A percentile compares a stretch with the other conserved stretches of the same genome.
phyloP scores from a whole-genome alignment of 2,797 vertebrate genomes.

The Monodelphis domestica region DNA sequence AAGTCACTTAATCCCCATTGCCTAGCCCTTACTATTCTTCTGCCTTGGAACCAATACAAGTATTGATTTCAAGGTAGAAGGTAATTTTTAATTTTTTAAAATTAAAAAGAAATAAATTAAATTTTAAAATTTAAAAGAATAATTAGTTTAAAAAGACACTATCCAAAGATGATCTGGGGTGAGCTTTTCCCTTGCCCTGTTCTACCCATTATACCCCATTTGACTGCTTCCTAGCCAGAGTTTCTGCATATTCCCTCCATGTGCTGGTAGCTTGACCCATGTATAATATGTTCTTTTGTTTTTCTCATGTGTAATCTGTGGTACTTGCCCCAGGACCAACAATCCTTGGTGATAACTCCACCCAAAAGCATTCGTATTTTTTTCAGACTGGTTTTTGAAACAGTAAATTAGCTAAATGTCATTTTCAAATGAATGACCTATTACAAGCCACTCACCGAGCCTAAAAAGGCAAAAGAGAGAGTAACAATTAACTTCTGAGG shows the following conservation, averaged over 20 bases:
- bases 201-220: not conserved
- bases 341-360: not conserved
- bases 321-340: not conserved
- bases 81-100: no score
- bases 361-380: not conserved
- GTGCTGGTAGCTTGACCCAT: not conserved
- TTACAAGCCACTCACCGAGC: not conserved
- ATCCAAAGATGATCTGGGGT: not conserved
- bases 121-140: no score
- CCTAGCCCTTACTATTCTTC: no score
- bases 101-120: no score
- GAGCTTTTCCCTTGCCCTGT: not conserved
- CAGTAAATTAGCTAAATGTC: slow-evolving; percentile 7
- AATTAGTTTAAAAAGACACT: no score
- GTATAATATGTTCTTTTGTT: not conserved
- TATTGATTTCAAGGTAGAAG: no score
- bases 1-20: no score
- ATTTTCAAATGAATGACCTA: slow-evolving; percentile 6
- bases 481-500: not conserved
- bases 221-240: not conserved
- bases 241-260: not conserved
- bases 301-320: not conserved
- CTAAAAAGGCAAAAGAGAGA: not conserved
- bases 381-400: slow-evolving; percentile 15
- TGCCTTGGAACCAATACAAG: no score